Percentiles rank a stretch among this genome's conserved stretches.
Evolutionary conservation across 1,140 invertebrate genomes (phyloP).

Genomic region (Contarinia nasturtii): DNA sequence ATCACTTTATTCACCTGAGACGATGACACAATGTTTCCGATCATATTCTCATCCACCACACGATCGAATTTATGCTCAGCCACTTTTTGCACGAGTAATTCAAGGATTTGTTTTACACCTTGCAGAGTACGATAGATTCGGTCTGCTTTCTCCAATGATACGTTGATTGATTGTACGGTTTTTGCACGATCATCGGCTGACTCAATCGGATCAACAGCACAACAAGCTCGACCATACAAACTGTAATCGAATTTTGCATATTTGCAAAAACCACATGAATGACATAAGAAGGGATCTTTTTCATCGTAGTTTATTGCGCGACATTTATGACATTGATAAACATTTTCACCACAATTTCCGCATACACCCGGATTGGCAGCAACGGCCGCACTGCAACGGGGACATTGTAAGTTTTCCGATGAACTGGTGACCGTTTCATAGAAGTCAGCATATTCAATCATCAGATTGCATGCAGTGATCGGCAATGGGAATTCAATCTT

Average conservation of each 20-base stretch:
- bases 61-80: constrained; percentile 21
- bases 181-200: constrained; percentile 93
- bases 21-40: constrained; percentile 25
- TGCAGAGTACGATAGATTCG: constrained; percentile 79
- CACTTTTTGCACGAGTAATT: constrained; percentile 29
- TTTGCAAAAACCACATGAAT: constrained; percentile 97
- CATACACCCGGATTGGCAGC: constrained; percentile 95
- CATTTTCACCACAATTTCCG: constrained; percentile 95
- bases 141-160: constrained; percentile 83
- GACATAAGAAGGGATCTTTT: constrained; percentile 96
- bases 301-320: constrained; percentile 98
- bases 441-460: constrained; percentile 97
- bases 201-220: constrained; percentile 91
- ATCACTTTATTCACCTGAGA: constrained; percentile 68
- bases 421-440: constrained; percentile 72
- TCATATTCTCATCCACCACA: constrained; percentile 23
- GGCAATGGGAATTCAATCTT: constrained; percentile 92
- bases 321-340: constrained; percentile 96
- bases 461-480: constrained; percentile 94
- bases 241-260: constrained; percentile 99
- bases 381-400: constrained; percentile 86
- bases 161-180: constrained; percentile 78
- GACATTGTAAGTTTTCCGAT: constrained; percentile 87
- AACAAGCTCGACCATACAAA: constrained; percentile 73
- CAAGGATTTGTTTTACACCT: constrained; percentile 73